Percentiles rank a stretch among this genome's conserved stretches.
Conservation (phyloP, 2,797 vertebrate genomes). For the Tadarida brasiliensis region DNA sequence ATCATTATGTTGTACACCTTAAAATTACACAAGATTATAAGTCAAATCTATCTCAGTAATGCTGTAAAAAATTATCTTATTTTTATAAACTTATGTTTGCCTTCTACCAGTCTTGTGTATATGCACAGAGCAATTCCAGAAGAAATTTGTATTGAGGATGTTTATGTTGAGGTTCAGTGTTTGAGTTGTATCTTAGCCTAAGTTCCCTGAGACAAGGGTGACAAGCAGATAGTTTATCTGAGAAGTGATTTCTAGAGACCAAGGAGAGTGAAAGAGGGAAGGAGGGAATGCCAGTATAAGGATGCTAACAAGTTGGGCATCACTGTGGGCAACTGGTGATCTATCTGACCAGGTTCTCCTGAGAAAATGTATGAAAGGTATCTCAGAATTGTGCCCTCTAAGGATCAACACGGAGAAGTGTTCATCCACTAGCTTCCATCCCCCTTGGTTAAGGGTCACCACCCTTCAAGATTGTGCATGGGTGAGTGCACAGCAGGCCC, state of each 20-base stretch:
- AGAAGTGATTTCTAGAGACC: not conserved
- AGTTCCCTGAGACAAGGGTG: not conserved
- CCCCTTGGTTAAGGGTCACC: not conserved
- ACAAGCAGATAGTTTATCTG: not conserved
- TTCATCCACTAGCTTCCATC: not conserved
- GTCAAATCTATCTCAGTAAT: not conserved
- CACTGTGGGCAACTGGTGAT: not conserved
- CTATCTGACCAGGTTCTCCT: not conserved
- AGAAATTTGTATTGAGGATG: not conserved
- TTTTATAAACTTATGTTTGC: slow-evolving; percentile 10
- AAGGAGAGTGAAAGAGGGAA: not conserved
- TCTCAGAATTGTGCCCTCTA: not conserved
- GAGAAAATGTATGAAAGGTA: not conserved
- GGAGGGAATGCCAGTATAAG: not conserved
- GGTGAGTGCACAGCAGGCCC: not conserved
- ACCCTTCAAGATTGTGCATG: not conserved
- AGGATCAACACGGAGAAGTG: not conserved
- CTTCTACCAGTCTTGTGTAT: not conserved
- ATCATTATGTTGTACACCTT: not conserved
- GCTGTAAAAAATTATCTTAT: not conserved
- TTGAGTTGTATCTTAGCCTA: not conserved
- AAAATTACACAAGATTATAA: not conserved
- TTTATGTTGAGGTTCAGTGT: not conserved
- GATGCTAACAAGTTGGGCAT: not conserved
- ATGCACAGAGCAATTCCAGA: not conserved